A percentile compares a stretch with the other conserved stretches of the same genome.
Conservation (phyloP, 2,888 invertebrate genomes). For the Brachypalpus laphriformis region DNA sequence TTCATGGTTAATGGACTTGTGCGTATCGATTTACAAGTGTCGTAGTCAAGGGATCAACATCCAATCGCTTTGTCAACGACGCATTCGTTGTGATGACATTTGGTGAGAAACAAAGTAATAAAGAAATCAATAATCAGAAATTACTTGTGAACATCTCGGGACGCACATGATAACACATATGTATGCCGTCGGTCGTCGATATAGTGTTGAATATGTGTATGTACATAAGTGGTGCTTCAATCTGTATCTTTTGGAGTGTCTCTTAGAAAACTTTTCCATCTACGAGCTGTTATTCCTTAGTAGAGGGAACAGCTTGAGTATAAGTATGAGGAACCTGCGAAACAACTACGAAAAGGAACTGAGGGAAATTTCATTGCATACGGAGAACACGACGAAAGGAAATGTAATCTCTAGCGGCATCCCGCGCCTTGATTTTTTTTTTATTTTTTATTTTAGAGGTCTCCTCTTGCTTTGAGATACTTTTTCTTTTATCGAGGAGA, state of each 20-base stretch:
- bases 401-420: not conserved
- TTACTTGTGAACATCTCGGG: not conserved
- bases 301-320: not conserved
- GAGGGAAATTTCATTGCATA: slow-evolving; percentile 21
- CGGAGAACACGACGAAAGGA: not conserved
- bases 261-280: slow-evolving; percentile 9
- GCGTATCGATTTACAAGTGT: slow-evolving; percentile 40
- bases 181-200: not conserved
- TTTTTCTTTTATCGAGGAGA: not conserved
- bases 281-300: not conserved
- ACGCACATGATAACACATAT: slow-evolving; percentile 13
- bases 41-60: slow-evolving; percentile 4
- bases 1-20: slow-evolving; percentile 45
- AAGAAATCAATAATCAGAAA: slow-evolving; percentile 33
- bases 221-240: slow-evolving; percentile 4
- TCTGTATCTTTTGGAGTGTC: not conserved
- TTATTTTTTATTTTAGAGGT: not conserved
- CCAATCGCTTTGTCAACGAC: slow-evolving; percentile 21
- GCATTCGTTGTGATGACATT: slow-evolving; percentile 23
- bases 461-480: not conserved
- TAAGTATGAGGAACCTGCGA: not conserved
- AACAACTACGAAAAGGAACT: not conserved
- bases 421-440: not conserved
- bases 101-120: slow-evolving; percentile 15
- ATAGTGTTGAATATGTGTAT: not conserved